A percentile compares a stretch with the other conserved stretches of the same genome.
Evolutionary conservation across 2,113 vertebrate species (phyloP).

Genomic region (Megaceryle maxima): DNA sequence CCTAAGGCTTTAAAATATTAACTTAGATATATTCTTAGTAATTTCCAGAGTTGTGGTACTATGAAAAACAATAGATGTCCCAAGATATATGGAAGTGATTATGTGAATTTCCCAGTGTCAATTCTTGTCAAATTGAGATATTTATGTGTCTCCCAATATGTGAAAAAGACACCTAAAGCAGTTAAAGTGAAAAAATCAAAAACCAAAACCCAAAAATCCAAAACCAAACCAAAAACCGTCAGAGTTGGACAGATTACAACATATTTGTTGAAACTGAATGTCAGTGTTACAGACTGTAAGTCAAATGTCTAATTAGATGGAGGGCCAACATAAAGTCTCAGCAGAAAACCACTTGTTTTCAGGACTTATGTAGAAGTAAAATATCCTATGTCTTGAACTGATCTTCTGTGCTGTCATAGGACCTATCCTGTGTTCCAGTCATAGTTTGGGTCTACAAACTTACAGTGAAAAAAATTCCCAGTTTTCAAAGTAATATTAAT

Average conservation of each 20-base stretch:
- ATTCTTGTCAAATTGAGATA: rapidly evolving
- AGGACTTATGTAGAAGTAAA: neutral
- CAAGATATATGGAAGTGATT: neutral
- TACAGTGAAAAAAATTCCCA: neutral
- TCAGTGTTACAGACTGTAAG: neutral
- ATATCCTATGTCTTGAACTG: neutral
- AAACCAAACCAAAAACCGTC: too few relatives aligned
- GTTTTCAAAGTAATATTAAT: neutral
- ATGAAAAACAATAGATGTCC: neutral
- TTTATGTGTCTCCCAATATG: neutral
- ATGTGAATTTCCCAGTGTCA: neutral
- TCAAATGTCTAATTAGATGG: neutral
- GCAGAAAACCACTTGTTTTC: rapidly evolving
- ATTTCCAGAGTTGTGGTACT: neutral
- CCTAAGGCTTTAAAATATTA: neutral
- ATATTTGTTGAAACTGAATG: neutral
- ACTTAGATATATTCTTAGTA: neutral
- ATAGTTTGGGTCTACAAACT: neutral
- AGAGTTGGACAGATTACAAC: neutral
- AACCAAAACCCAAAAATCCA: neutral
- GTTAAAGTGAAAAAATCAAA: neutral
- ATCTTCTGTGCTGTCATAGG: neutral
- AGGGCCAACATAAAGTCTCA: neutral
- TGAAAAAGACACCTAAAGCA: neutral
- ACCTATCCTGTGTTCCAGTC: neutral